These are phyloP conservation scores for Pyrrhosoma nymphula DNA, from an alignment of 2,888 invertebrate species.

Conservation along the genomic window DNA sequence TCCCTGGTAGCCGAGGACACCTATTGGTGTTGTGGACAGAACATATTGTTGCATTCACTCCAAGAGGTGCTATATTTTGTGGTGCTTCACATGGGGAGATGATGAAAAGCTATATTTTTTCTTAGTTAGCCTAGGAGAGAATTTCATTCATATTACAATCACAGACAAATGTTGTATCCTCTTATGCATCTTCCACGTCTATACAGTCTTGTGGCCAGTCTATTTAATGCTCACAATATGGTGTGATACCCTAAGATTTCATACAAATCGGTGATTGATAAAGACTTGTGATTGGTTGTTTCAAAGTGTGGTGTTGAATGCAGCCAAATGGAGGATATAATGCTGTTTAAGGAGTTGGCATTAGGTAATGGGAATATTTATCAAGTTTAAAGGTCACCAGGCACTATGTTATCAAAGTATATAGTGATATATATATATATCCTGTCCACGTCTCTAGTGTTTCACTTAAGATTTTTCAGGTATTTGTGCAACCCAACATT, in stretches of 20 bases:
- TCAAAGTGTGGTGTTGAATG: conserved; percentile 29
- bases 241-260: conserved; percentile 52
- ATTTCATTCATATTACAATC: conserved; percentile 40
- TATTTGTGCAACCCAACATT: conserved; percentile 17
- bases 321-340: not conserved
- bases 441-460: conserved; percentile 47
- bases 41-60: conserved; percentile 43
- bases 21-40: conserved; percentile 14
- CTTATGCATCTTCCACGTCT: conserved; percentile 62
- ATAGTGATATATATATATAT: not conserved
- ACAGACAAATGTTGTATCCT: conserved; percentile 58
- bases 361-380: not conserved
- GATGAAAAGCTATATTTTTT: conserved; percentile 66
- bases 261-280: not conserved
- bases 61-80: conserved; percentile 62
- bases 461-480: conserved; percentile 17
- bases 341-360: conserved; percentile 32
- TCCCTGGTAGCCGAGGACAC: conserved; percentile 41
- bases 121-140: conserved; percentile 45
- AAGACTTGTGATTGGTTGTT: conserved; percentile 45
- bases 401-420: conserved; percentile 25
- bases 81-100: conserved; percentile 63
- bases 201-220: conserved; percentile 41
- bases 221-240: conserved; percentile 61
- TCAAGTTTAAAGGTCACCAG: conserved; percentile 38